Evolutionary conservation across 2,797 vertebrate species (phyloP).

Genomic region (Arrhamphus sclerolepis): DNA sequence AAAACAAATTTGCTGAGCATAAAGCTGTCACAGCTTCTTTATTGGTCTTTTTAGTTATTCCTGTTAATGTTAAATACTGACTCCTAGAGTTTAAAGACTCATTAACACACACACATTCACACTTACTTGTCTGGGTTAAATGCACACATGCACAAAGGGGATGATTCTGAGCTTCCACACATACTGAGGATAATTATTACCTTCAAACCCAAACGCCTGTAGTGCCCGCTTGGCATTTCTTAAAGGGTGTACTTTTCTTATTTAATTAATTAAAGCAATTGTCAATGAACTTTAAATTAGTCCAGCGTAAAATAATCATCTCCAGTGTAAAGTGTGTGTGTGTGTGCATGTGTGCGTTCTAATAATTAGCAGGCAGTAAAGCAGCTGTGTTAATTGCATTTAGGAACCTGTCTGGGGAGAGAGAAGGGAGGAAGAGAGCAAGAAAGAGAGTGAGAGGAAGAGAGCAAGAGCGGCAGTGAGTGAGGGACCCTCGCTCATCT

Average conservation of each 20-base stretch:
- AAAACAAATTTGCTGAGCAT: slow-evolving; percentile 54
- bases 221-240: slow-evolving; percentile 60
- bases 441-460: slow-evolving; percentile 18
- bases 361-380: slow-evolving; percentile 98
- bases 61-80: slow-evolving; percentile 83
- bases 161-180: slow-evolving; percentile 35
- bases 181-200: slow-evolving; percentile 72
- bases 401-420: slow-evolving; percentile 89
- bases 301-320: slow-evolving; percentile 89
- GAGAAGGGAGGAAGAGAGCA: slow-evolving; percentile 69
- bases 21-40: slow-evolving; percentile 59
- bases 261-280: slow-evolving; percentile 86
- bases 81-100: slow-evolving; percentile 77
- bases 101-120: slow-evolving; percentile 67
- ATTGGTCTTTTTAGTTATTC: slow-evolving; percentile 82
- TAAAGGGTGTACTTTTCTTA: slow-evolving; percentile 82
- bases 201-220: slow-evolving; percentile 72
- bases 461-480: slow-evolving; percentile 18
- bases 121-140: slow-evolving; percentile 53
- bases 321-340: slow-evolving; percentile 17
- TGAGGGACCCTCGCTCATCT: slow-evolving; percentile 78
- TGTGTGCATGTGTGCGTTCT: slow-evolving; percentile 76
- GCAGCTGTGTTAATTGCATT: slow-evolving; percentile 96
- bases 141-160: slow-evolving; percentile 35
- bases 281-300: slow-evolving; percentile 96